phyloP scores from a whole-genome alignment of 2,113 vertebrate species.

The Eptesicus fuscus region DNA sequence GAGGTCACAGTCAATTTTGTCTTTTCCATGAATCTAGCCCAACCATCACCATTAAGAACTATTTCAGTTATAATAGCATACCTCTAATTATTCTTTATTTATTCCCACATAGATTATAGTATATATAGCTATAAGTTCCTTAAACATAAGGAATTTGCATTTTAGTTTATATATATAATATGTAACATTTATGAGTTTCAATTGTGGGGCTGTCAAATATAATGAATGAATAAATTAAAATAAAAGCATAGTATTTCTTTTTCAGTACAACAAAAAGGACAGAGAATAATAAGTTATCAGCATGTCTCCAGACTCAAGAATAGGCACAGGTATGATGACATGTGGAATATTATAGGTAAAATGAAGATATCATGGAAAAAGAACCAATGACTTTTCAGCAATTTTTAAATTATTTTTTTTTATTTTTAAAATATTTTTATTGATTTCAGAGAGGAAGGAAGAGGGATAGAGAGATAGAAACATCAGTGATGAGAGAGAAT shows the following conservation, averaged over 20 bases:
- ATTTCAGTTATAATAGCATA: not conserved
- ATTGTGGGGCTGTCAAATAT: not conserved
- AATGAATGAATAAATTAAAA: not conserved
- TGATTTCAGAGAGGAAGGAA: no score
- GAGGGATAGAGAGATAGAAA: no score
- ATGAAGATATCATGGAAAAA: not conserved
- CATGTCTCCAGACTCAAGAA: not conserved
- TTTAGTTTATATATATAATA: conserved; percentile 1
- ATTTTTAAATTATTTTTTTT: not conserved
- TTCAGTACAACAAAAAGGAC: not conserved
- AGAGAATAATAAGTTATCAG: conserved; percentile 5
- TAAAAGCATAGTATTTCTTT: not conserved
- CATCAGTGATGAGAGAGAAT: no score
- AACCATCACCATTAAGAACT: not conserved
- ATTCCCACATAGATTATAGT: not conserved
- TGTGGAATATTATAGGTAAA: conserved; percentile 11
- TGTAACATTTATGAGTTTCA: not conserved
- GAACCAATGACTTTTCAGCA: conserved; percentile 1
- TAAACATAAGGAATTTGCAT: not conserved
- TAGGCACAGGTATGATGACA: not conserved
- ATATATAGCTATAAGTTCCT: not conserved
- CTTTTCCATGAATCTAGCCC: not conserved
- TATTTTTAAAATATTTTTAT: no score
- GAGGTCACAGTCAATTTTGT: not conserved
- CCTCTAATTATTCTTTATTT: not conserved